These are phyloP conservation scores for Dissostichus mawsoni DNA, from an alignment of 2,113 vertebrate species.

Conservation along the genomic window DNA sequence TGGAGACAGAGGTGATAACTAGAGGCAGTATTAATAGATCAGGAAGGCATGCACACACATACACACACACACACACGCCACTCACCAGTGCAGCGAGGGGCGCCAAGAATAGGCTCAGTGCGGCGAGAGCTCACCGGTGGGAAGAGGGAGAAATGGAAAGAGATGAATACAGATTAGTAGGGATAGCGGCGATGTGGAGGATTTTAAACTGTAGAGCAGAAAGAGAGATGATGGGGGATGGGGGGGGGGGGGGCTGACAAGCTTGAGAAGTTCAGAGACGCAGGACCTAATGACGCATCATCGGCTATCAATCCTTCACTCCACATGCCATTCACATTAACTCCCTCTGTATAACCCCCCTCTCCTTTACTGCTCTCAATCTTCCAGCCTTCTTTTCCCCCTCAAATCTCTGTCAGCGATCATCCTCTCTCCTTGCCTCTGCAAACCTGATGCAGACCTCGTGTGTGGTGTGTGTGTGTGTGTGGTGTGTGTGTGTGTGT, in stretches of 20 bases:
- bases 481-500: background rate
- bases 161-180: conserved; percentile 67
- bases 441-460: background rate
- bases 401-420: conserved; percentile 26
- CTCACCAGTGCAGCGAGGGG: conserved; percentile 51
- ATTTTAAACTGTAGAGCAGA: conserved; percentile 28
- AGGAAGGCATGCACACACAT: conserved; percentile 38
- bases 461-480: too few relatives aligned
- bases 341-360: background rate
- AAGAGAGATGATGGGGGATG: background rate
- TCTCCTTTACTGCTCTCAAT: conserved; percentile 20
- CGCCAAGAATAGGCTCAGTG: conserved; percentile 74
- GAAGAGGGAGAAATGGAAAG: conserved; percentile 53
- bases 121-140: conserved; percentile 48
- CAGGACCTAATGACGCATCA: conserved; percentile 49
- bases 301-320: conserved; percentile 45
- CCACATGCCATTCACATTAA: conserved; percentile 44
- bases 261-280: conserved; percentile 26
- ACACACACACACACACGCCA: conserved; percentile 13
- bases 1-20: conserved; percentile 74
- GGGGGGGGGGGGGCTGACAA: background rate
- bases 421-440: background rate
- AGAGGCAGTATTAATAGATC: conserved; percentile 78
- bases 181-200: background rate
- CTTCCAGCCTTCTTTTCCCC: background rate